Conservation (phyloP, 2,113 vertebrate species). For the Xyrauchen texanus region DNA sequence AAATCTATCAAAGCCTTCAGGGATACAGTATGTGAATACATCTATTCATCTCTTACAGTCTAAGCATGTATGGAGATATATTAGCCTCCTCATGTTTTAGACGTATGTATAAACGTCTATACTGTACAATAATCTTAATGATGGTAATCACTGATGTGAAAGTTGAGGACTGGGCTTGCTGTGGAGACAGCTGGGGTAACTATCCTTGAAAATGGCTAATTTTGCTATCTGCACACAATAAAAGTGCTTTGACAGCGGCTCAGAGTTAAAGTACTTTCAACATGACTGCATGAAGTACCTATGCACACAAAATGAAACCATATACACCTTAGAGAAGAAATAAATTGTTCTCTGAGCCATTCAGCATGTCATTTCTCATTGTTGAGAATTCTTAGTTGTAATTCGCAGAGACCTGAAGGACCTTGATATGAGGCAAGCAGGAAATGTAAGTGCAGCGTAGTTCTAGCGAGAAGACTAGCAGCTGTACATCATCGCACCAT, state of each 20-base stretch:
- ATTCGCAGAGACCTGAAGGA: neutral
- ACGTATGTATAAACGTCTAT: too few species aligned
- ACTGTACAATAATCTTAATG: neutral
- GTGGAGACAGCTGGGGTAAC: conserved; percentile 20
- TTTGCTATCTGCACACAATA: conserved; percentile 32
- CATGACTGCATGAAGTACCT: neutral
- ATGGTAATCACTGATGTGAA: conserved; percentile 22
- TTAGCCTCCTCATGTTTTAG: too few species aligned
- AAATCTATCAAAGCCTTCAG: too few species aligned
- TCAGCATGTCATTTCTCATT: conserved; percentile 18
- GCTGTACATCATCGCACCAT: too few species aligned
- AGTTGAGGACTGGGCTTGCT: conserved; percentile 23
- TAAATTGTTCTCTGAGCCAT: neutral
- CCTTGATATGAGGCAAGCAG: neutral
- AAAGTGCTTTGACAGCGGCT: conserved; percentile 46
- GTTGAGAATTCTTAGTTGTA: neutral
- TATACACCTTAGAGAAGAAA: neutral
- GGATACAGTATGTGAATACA: too few species aligned
- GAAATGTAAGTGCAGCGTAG: neutral
- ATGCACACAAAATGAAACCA: conserved; percentile 4
- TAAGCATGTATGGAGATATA: too few species aligned
- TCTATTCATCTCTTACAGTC: too few species aligned
- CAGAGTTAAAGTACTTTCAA: too few species aligned
- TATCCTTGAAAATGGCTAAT: conserved; percentile 47
- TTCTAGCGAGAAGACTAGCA: too few species aligned